Conservation (phyloP, 64 coral and sea anemone species). For the Actinia tenebrosa region DNA sequence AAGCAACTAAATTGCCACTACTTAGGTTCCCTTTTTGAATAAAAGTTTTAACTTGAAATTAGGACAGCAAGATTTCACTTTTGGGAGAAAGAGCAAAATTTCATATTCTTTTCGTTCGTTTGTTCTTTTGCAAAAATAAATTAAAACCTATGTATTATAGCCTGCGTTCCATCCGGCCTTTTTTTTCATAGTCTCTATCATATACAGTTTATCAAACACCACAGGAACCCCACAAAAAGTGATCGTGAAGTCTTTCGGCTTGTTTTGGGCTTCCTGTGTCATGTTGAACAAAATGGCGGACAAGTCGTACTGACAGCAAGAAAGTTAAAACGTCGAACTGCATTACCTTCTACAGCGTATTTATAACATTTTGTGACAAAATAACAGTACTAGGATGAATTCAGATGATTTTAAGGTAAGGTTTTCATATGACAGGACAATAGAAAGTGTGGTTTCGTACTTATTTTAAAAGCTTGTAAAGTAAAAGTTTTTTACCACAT, state of each 20-base stretch:
- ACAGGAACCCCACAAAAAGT: neutral
- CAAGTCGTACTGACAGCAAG: neutral
- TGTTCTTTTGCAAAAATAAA: too few relatives aligned
- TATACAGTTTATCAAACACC: neutral
- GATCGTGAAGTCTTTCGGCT: neutral
- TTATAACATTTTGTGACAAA: neutral
- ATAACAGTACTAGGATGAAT: neutral
- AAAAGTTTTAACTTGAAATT: too few relatives aligned
- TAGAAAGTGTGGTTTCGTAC: neutral
- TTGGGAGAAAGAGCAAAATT: too few relatives aligned
- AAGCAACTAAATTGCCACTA: too few relatives aligned
- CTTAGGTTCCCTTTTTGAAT: too few relatives aligned
- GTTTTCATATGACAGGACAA: neutral
- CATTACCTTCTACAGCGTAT: neutral
- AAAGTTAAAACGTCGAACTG: neutral
- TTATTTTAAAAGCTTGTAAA: neutral
- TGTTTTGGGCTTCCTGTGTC: conserved; percentile 16
- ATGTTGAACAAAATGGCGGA: neutral
- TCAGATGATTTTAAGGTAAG: neutral
- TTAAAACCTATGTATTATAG: too few relatives aligned
- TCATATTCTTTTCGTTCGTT: too few relatives aligned
- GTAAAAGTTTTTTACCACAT: neutral
- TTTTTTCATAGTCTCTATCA: too few relatives aligned
- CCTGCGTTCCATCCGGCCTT: too few relatives aligned
- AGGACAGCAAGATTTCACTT: too few relatives aligned